Percentiles rank a stretch among this genome's conserved stretches.
Evolutionary conservation across 2,797 vertebrate genomes (phyloP).

Genomic region (Halcyon leucocephala): DNA sequence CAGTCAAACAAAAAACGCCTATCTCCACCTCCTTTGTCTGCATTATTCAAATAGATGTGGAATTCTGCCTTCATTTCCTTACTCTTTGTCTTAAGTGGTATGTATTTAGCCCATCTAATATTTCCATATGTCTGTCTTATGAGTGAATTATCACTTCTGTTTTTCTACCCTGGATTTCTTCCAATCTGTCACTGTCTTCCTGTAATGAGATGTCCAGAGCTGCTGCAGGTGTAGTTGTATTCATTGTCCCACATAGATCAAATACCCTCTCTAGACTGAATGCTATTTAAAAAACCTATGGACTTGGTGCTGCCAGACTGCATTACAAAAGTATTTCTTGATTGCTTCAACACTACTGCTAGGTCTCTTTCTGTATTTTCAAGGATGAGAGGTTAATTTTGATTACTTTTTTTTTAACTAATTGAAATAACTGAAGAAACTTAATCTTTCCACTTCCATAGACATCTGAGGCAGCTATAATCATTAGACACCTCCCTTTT

Average conservation of each 20-base stretch:
- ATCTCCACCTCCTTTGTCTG: neutral
- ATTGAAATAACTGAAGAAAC: neutral
- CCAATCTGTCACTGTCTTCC: neutral
- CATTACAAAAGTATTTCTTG: neutral
- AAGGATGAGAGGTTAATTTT: neutral
- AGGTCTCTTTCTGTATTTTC: neutral
- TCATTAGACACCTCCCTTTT: neutral
- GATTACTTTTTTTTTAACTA: neutral
- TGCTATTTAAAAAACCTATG: neutral
- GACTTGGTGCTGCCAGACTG: neutral
- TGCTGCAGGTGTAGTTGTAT: slow-evolving; percentile 4
- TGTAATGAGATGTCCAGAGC: slow-evolving; percentile 29
- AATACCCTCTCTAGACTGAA: neutral
- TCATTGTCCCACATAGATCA: neutral
- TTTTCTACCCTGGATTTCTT: neutral
- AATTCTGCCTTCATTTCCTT: neutral
- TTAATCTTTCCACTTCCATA: neutral
- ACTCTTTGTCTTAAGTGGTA: neutral
- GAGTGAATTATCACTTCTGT: slow-evolving; percentile 1
- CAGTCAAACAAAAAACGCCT: neutral
- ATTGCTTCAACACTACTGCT: neutral
- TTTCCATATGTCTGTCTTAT: neutral
- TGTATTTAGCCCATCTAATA: neutral
- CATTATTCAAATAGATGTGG: neutral
- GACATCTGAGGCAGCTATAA: neutral